Evolutionary conservation across 2,888 invertebrate species (phyloP), one percentile per base, ranked within the genome.

Genomic region (Tenodera sinensis): DNA sequence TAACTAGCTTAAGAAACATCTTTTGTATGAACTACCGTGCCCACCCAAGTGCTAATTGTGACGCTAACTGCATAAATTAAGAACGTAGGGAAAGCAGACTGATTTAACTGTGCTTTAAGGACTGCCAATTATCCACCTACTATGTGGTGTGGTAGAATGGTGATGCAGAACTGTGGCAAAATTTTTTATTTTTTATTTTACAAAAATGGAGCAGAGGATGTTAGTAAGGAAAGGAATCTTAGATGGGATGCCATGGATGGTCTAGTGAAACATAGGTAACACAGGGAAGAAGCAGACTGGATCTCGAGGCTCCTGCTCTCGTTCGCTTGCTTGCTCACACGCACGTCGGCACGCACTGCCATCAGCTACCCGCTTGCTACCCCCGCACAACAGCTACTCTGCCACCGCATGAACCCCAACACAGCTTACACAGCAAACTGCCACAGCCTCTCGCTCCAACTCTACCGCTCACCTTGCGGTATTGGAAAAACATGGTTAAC

Each of bases 401-500:
- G 86, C 88, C 88, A 88, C 89, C 88, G 87, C 87, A 88, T 82
- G 88, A 85, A 84, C 90, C 90, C 90, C 89, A 90, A 89, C 90
- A 89, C 90, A 89, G 90, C 90, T 89, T 89, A 88, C 90, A 88
- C 89, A 82, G 89, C 89, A 89, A 89, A 83, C 89, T 87, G 88
- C 90, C 83, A 86, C 88, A 81, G 84, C 83, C 87, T 84, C 87
- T 85, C 85, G 88, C 89, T 84, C 90, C 84, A 90, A 83, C 89
- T 89, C 90, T 89, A 90, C 90, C 90, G 90, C 90, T 89, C 89
- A 89, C 91, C 91, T 90, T 91, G 90, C 90, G 89, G 90, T 90
- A 91, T 89, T 90, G 90, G 89, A 90, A 91, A 91, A 91, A 90
- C 89, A 90, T 83, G 90, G 91, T 91, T 91, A 91, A 90, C 90